Evolutionary conservation across 2,113 vertebrate species (phyloP), one percentile per base, ranked within the genome.

Genomic region (Taurulus bubalis): DNA sequence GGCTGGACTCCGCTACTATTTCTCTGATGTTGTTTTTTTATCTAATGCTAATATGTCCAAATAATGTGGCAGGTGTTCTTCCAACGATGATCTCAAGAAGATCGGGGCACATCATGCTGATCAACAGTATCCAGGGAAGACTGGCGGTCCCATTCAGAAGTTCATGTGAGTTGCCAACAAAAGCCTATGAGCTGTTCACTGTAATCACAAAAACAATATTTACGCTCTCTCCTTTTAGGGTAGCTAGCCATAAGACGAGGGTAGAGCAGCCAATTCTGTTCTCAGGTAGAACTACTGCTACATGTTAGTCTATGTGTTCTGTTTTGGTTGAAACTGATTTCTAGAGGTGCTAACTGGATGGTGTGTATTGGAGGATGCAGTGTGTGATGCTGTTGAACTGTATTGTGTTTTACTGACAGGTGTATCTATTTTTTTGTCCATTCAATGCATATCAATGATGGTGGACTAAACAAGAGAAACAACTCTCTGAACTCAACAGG

Each of bases 111-210:
- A 95, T 99, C 3, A 89, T 99, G 26, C 71, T 99, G 49, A 93
- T 99, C 72, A 99, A 96, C 79, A 98, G 95, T 84, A 97, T 99
- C 90, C 98, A 99, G 62, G 97, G 97, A 2, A 96, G 95, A 93
- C 93, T 99, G 83, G 96, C 97, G 47, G 85, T 99, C 15, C 97
- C 98, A 0, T 98, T 99, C 85, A 97, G 97, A 80, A 96, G 97
- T 45, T 96, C 98, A 38, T 99, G 98, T 99, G 94, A 97, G 98
- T 97, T 40, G 9, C 24, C 9, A 24, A 32, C 11, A 38, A 16
- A 53, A 30, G 8, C 63, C 28, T 30, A 1, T 3, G 15, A 63
- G 8, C 12, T 71, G 32, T 30, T 56, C 26, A n/a, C 1, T 2
- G 7, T 20, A 56, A 63, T 24, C 14, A 59, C 0, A 3, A 14